Evolutionary conservation across 92 coral and sea anemone genomes (phyloP).

Genomic region (Siderastrea radians): DNA sequence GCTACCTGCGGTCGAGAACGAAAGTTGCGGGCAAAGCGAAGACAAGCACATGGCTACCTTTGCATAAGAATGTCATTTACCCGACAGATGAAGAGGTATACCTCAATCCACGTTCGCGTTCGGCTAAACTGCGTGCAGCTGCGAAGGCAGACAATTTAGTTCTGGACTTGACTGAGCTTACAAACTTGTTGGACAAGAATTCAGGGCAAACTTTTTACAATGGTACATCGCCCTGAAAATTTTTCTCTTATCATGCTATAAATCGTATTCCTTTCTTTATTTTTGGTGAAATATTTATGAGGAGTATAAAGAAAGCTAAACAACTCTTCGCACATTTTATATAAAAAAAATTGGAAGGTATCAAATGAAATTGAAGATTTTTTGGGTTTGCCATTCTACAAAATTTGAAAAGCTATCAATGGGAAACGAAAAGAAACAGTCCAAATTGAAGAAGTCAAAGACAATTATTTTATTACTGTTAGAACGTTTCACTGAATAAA

Average conservation of each 20-base stretch:
- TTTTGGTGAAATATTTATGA: too few relatives aligned
- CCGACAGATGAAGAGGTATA: slow-evolving; percentile 86
- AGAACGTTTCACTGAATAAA: too few relatives aligned
- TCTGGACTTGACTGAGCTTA: slow-evolving; percentile 70
- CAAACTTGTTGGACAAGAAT: slow-evolving; percentile 64
- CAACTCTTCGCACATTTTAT: slow-evolving; percentile 7
- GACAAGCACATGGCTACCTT: slow-evolving; percentile 79
- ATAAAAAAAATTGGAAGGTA: too few relatives aligned
- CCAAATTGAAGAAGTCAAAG: too few relatives aligned
- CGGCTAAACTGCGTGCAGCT: slow-evolving; percentile 88
- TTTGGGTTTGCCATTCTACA: too few relatives aligned
- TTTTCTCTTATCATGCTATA: background rate
- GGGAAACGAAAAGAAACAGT: too few relatives aligned
- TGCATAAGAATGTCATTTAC: slow-evolving; percentile 80
- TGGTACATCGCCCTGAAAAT: slow-evolving; percentile 25
- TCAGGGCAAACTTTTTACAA: slow-evolving; percentile 45
- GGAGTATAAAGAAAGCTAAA: background rate
- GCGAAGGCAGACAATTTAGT: slow-evolving; percentile 82
- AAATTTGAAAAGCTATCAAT: too few relatives aligned
- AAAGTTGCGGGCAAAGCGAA: slow-evolving; percentile 41
- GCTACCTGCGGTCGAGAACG: slow-evolving; percentile 49
- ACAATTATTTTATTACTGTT: too few relatives aligned
- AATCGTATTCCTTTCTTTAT: background rate
- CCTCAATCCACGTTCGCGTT: slow-evolving; percentile 88
- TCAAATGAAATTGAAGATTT: too few relatives aligned